phyloP scores from a whole-genome alignment of 2,888 invertebrate species.

The Quadroppia sp. region DNA sequence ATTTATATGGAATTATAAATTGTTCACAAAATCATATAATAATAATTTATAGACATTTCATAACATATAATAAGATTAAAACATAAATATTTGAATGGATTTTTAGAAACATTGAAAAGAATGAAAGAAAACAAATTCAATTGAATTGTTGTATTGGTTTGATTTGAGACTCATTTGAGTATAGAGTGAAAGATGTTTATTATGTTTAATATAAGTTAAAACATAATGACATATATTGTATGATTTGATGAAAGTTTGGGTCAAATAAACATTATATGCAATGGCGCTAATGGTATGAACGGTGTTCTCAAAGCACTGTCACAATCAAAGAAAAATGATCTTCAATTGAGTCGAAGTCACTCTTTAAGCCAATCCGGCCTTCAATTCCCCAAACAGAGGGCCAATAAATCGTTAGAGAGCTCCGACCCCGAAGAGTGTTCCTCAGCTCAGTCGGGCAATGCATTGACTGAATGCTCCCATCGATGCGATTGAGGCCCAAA shows the following conservation, averaged over 20 bases:
- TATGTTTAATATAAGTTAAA: too few species aligned
- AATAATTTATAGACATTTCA: too few species aligned
- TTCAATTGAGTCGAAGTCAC: not conserved
- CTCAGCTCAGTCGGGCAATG: not conserved
- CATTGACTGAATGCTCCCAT: not conserved
- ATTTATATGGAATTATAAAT: too few species aligned
- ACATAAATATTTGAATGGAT: too few species aligned
- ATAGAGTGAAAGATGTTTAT: too few species aligned
- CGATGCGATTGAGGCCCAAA: not conserved
- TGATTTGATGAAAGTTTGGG: not conserved
- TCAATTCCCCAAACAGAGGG: conserved; percentile 3
- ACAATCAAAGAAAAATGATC: conserved; percentile 1
- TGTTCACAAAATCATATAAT: too few species aligned
- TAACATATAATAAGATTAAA: too few species aligned
- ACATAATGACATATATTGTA: too few species aligned
- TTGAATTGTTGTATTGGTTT: too few species aligned
- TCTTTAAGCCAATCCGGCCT: not conserved
- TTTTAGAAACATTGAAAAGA: too few species aligned
- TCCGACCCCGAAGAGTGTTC: not conserved
- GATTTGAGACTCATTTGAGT: too few species aligned
- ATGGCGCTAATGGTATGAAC: not conserved
- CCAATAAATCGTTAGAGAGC: not conserved
- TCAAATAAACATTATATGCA: not conserved
- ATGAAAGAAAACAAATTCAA: too few species aligned
- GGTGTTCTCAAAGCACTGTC: not conserved